A percentile compares a stretch with the other conserved stretches of the same genome.
Conservation (phyloP, 2,113 vertebrate genomes). For the Daboia siamensis region DNA sequence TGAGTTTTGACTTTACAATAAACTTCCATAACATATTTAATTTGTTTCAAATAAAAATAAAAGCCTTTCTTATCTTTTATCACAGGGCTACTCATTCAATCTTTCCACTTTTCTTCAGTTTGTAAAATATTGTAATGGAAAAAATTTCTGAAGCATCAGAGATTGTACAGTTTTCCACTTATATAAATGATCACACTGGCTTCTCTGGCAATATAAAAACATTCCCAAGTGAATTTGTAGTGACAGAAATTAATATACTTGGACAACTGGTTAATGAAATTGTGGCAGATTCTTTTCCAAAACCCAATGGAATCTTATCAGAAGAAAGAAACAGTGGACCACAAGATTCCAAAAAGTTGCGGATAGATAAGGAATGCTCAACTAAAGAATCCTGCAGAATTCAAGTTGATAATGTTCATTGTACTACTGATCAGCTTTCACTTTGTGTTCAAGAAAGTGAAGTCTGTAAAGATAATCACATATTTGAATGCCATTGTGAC, state of each 20-base stretch:
- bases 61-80: background rate
- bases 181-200: conserved; percentile 78
- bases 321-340: background rate
- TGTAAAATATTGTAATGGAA: conserved; percentile 37
- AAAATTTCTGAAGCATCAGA: conserved; percentile 24
- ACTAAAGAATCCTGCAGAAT: background rate
- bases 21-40: background rate
- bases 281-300: background rate
- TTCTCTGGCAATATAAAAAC: conserved; percentile 87
- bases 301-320: background rate
- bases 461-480: background rate
- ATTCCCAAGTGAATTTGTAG: conserved; percentile 83
- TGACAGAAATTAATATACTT: conserved; percentile 79
- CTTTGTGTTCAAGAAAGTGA: background rate
- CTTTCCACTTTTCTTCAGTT: conserved; percentile 29
- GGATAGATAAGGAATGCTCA: background rate
- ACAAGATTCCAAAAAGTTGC: conserved; percentile 24
- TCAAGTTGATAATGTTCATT: background rate
- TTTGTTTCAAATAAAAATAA: background rate
- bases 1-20: background rate
- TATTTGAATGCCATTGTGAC: background rate
- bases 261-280: conserved; percentile 55
- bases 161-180: conserved; percentile 61
- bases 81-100: background rate
- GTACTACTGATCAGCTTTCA: background rate